These are phyloP conservation scores for Bombylius discolor DNA, from an alignment of 2,888 invertebrate species.

Conservation along the genomic window DNA sequence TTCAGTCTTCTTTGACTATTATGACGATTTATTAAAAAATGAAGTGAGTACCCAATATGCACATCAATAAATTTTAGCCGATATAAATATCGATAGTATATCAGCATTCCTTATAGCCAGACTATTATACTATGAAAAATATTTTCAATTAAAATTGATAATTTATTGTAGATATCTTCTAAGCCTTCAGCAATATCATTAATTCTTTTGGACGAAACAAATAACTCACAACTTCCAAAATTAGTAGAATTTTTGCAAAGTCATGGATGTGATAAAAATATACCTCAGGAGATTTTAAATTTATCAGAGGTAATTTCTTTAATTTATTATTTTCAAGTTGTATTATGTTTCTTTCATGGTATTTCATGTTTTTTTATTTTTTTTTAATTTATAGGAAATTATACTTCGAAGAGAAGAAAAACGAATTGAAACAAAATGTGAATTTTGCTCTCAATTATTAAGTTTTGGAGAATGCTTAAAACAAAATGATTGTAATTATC, in stretches of 20 bases:
- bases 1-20: slow-evolving; percentile 50
- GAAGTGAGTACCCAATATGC: background rate
- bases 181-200: slow-evolving; percentile 30
- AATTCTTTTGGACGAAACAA: slow-evolving; percentile 46
- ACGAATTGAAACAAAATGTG: slow-evolving; percentile 14
- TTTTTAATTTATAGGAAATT: slow-evolving; percentile 20
- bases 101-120: background rate
- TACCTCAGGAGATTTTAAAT: slow-evolving; percentile 25
- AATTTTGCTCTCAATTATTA: slow-evolving; percentile 42
- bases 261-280: slow-evolving; percentile 21
- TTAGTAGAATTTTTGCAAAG: slow-evolving; percentile 44
- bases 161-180: slow-evolving; percentile 16
- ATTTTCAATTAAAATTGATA: slow-evolving; percentile 28
- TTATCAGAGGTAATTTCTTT: slow-evolving; percentile 25
- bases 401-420: slow-evolving; percentile 17
- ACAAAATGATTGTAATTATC: slow-evolving; percentile 41
- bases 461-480: slow-evolving; percentile 52
- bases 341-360: background rate
- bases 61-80: background rate
- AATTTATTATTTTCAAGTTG: background rate
- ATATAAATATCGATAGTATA: background rate
- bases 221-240: slow-evolving; percentile 46
- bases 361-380: slow-evolving; percentile 4
- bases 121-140: background rate
- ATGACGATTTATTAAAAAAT: slow-evolving; percentile 27